Percentiles rank a stretch among this genome's conserved stretches.
Evolutionary conservation across 2,888 invertebrate genomes (phyloP).

Genomic region (Stenotaenia linearis): DNA sequence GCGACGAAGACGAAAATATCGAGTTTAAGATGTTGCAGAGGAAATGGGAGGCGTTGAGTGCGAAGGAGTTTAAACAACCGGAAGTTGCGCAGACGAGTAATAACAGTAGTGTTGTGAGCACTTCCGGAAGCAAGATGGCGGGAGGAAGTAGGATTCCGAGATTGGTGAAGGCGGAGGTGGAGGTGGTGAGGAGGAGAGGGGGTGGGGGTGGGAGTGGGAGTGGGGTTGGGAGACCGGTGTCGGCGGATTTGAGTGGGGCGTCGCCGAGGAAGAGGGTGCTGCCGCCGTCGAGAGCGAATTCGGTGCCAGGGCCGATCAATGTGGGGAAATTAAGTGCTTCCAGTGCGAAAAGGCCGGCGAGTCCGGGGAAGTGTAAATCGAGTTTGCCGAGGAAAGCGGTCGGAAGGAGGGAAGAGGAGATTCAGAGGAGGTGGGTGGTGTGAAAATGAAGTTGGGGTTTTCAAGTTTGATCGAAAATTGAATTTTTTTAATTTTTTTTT

Average conservation of each 20-base stretch:
- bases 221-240: background rate
- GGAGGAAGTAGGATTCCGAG: conserved; percentile 74
- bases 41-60: conserved; percentile 73
- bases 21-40: conserved; percentile 70
- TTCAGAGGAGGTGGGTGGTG: background rate
- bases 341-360: background rate
- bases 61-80: no score
- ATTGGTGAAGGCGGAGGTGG: conserved; percentile 57
- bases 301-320: background rate
- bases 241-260: background rate
- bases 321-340: background rate
- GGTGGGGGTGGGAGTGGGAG: background rate
- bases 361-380: background rate
- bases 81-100: background rate
- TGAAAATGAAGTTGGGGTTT: no score
- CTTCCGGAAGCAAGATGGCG: conserved; percentile 46
- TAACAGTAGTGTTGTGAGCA: background rate
- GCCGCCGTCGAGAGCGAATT: background rate
- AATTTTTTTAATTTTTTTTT: no score
- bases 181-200: conserved; percentile 26
- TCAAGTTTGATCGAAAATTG: no score
- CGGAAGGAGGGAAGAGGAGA: background rate
- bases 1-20: background rate
- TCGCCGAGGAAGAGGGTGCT: background rate
- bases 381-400: background rate